Evolutionary conservation across 2,113 vertebrate species (phyloP), one percentile per base, ranked within the genome.

Genomic region (Picathartes gymnocephalus): DNA sequence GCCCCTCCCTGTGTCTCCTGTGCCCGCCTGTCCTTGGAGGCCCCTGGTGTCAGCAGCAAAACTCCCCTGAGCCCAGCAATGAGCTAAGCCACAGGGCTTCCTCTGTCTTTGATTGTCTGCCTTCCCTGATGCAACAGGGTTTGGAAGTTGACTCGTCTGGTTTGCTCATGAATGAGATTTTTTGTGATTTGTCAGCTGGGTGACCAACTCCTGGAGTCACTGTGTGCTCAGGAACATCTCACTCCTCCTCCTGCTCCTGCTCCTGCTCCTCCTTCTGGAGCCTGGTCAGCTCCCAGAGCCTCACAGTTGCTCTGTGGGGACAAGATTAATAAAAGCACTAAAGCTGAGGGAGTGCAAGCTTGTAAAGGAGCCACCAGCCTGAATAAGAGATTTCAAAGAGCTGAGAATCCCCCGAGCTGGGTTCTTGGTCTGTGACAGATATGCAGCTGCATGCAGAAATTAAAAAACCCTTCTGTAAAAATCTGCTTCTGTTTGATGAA

Each of bases 21-120:
- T 1, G 4, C 57, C 15, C 51, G 6, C 31, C 44, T 58, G 7
- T 42, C 58, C 68, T n/a, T 2, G 1, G 7, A 44, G n/a, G 37
- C 13, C 16, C 20, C 5, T 4, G 27, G 24, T 1, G 10, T 0
- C 2, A 4, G 35, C 62, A 69, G 60, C 70, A 35, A 19, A 51
- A n/a, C 17, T 8, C 3, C 35, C 22, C 47, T 25, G 40, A 3
- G 5, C 6, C 23, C 66, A 51, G 33, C 25, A 17, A 21, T 0
- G 0, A 27, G 51, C 27, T 51, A 42, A 90, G 15, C 14, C 54
- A 25, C 13, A 4, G 69, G 20, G 25, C 11, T 21, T 50, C 44
- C n/a, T 33, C 4, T 33, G n/a, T 3, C 4, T 33, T 37, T 3
- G 1, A 1, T 1, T 16, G 39, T 20, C 54, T 86, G 58, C 62